These are phyloP conservation scores for Artibeus jamaicensis DNA, from an alignment of 2,797 vertebrate genomes.

Conservation along the genomic window DNA sequence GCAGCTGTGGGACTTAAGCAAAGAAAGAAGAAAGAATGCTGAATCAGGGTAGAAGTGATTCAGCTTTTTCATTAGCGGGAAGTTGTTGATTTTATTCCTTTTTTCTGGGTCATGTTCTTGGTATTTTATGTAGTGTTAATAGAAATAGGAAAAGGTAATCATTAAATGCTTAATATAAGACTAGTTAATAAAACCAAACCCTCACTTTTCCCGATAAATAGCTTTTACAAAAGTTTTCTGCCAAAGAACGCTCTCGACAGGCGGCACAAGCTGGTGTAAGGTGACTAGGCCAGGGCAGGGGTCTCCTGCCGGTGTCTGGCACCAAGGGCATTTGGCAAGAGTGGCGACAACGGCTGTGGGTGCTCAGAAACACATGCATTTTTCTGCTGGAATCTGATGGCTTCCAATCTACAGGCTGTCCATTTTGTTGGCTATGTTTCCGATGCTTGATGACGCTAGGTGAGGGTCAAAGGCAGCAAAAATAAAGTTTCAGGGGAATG, in stretches of 20 bases:
- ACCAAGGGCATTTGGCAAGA: neutral
- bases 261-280: neutral
- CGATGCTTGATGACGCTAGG: conserved; percentile 8
- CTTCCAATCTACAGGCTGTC: conserved; percentile 57
- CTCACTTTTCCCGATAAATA: neutral
- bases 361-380: neutral
- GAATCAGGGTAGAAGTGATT: neutral
- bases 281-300: neutral
- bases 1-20: neutral
- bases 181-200: conserved; percentile 36
- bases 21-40: neutral
- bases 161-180: neutral
- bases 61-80: neutral
- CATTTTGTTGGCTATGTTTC: conserved; percentile 62
- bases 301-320: conserved; percentile 24
- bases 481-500: conserved; percentile 72
- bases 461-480: conserved; percentile 64
- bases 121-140: neutral
- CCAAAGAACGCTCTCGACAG: conserved; percentile 3
- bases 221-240: conserved; percentile 2
- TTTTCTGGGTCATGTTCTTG: neutral
- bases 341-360: neutral
- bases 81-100: neutral
- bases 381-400: conserved; percentile 46
- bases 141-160: neutral